Evolutionary conservation across 2,888 invertebrate genomes (phyloP), one percentile per base, ranked within the genome.

Genomic region (Protophormia terraenovae): DNA sequence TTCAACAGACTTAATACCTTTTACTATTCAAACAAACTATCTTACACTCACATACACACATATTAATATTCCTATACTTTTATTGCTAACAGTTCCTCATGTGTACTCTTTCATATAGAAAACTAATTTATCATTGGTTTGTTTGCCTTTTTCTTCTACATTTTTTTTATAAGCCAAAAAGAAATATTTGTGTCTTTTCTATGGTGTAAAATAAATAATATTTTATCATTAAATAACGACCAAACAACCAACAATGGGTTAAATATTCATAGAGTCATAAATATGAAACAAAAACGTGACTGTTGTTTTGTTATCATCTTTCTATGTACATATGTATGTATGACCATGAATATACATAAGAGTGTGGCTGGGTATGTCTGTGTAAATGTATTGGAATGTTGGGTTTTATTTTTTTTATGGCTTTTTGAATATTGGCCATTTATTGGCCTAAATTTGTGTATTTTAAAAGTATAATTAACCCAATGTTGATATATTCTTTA

Each of bases 401-500:
- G 14, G 55, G 19, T 19, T 14, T 1, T n/a, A 6, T 50, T 8
- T 27, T 55, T 24, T 5, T 55, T n/a, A 5, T 14, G 55, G 53
- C 10, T 55, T 55, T 55, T 5, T 6, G n/a, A 14, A 55, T 55
- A 29, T 55, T 55, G 55, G 16, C 55, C 55, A 55, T 55, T 55
- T 55, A 55, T 55, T 55, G 27, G 55, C 55, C 27, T 55, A 55
- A 55, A 55, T 55, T 55, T 55, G 55, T 55, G 55, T 55, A 55
- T 55, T 55, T 55, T 27, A 55, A 55, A 55, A 6, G n/a, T 14
- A 55, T 55, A n/a, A 55, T 27, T 55, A 50, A 22, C 50, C 19
- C 22, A 22, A 50, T 50, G 50, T 3, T 50, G 22, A 47, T 50
- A 22, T 41, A 5, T 41, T 41, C 41, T 41, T 41, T 41, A 41